Base-by-base conservation (phyloP, 2,888 invertebrate species). In the Mycalesis mineus region DNA sequence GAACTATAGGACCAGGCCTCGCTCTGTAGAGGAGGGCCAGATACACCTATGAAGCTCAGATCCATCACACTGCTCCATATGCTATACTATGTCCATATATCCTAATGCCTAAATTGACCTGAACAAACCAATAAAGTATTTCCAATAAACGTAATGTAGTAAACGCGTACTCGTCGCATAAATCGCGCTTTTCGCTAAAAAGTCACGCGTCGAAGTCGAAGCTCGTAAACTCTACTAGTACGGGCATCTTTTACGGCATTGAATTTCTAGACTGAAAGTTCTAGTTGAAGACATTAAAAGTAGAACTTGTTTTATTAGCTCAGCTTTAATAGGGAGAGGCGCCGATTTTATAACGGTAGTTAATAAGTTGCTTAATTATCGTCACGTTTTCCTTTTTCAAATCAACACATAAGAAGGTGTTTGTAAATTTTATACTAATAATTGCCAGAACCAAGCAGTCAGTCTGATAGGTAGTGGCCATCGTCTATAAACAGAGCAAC, bases 341-440 rank as follows among this genome's bases (percentile, higher is more conserved):
- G 77, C 63, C 64, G 70, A 69, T 70, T 84, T 85, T 81, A 84
- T 76, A 79, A 78, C 66, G 65, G 80, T 80, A 75, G 84, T 84
- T 84, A 86, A 82, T 83, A 82, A 82, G 78, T 83, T 86, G 28
- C 60, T 85, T 86, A 82, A 86, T 84, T 84, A 76, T 74, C 49
- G 36, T 42, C 33, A 45, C 28, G 28, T 44, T 22, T 5, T 22
- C 5, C 5, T 22, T 22, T 22, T 22, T 22, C 2, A 2, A 4
- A 22, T 22, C 22, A 5, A 22, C 22, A 22, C 22, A 22, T 22
- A 22, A 22, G 22, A 5, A 22, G 22, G 2, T 22, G 22, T 22
- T n/a, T 22, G 22, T 22, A 22, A 22, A 5, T 2, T 22, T 5
- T 5, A 22, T 4, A 22, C 22, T 22, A 4, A 22, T 2, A 2